Conservation (phyloP, 2,113 vertebrate genomes). For the Origma solitaria region DNA sequence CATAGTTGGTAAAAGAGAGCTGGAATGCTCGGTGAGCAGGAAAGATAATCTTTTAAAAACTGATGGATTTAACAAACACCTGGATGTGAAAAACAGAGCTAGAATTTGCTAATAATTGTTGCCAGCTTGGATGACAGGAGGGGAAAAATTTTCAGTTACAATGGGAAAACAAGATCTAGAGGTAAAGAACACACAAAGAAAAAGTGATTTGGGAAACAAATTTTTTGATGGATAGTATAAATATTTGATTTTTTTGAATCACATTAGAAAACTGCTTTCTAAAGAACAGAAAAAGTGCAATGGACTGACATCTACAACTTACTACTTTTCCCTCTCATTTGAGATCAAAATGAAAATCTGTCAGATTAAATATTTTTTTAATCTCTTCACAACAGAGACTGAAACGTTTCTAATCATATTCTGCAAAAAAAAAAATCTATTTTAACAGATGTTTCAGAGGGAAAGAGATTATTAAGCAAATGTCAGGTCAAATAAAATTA, state of each 20-base stretch:
- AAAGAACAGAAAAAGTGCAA: neutral
- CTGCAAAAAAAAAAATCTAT: neutral
- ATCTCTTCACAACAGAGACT: neutral
- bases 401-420: slow-evolving; percentile 5
- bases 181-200: neutral
- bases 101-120: neutral
- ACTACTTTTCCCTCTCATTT: neutral
- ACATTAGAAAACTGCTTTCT: neutral
- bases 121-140: neutral
- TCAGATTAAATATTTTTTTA: slow-evolving; percentile 20
- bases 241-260: neutral
- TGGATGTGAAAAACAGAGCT: neutral
- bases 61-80: neutral
- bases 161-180: neutral
- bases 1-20: neutral
- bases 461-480: slow-evolving; percentile 3
- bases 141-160: neutral
- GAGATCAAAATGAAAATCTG: slow-evolving; percentile 19
- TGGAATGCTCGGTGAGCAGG: neutral
- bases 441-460: slow-evolving; percentile 13
- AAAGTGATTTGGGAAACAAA: neutral
- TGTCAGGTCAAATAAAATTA: neutral
- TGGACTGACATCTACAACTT: neutral
- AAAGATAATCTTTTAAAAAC: neutral
- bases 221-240: neutral